These are phyloP conservation scores for Drosophila yakuba DNA, from an alignment of 1,140 invertebrate species.

Conservation along the genomic window DNA sequence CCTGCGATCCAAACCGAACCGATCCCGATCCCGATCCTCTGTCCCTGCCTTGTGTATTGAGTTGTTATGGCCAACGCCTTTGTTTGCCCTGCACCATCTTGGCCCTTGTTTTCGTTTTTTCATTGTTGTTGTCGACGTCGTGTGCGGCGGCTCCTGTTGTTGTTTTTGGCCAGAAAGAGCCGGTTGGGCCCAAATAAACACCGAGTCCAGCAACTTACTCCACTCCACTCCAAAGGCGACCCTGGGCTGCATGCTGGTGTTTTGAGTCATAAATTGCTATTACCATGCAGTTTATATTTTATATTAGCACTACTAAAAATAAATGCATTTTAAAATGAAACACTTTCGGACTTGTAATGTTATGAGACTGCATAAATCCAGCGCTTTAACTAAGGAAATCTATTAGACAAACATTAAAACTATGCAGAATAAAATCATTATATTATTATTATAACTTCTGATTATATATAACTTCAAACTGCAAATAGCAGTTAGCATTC, in stretches of 20 bases:
- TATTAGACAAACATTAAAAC: no score
- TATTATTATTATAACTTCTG: no score
- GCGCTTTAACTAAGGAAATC: no score
- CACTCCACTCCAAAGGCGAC: slow-evolving; percentile 17
- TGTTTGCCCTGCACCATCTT: slow-evolving; percentile 68
- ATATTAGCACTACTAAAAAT: background rate
- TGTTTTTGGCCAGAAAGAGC: slow-evolving; percentile 50
- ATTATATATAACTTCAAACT: no score
- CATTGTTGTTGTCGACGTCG: slow-evolving; percentile 50
- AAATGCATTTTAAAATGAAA: background rate
- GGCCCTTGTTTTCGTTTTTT: slow-evolving; percentile 11
- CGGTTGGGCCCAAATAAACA: slow-evolving; percentile 79
- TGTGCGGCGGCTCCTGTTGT: slow-evolving; percentile 65
- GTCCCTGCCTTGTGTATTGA: slow-evolving; percentile 65
- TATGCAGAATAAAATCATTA: no score
- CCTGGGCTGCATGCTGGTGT: slow-evolving; percentile 42
- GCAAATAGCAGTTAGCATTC: no score
- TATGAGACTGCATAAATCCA: no score
- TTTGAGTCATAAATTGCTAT: background rate
- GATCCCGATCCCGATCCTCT: background rate
- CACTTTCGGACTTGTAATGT: background rate
- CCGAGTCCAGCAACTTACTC: slow-evolving; percentile 38
- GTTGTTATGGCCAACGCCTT: slow-evolving; percentile 81
- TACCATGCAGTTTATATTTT: background rate
- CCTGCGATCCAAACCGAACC: background rate